phyloP scores from a whole-genome alignment of 2,888 invertebrate genomes.

The Dolomedes plantarius region DNA sequence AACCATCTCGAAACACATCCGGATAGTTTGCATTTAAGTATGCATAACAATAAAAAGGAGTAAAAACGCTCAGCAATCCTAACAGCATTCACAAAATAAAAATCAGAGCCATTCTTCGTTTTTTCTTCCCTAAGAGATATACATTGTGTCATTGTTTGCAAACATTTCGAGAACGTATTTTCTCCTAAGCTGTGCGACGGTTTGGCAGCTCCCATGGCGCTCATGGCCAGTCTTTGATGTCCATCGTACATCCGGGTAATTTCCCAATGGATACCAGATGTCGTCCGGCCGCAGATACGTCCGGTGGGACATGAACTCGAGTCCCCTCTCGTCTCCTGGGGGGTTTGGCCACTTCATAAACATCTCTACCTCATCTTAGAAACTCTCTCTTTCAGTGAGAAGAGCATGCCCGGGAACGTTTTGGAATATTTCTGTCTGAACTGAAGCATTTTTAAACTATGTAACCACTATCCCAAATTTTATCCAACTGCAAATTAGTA shows the following conservation, averaged over 20 bases:
- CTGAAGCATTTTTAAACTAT: no score
- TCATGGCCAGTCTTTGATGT: not conserved
- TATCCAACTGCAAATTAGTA: no score
- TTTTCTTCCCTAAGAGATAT: not conserved
- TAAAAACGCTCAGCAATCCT: no score
- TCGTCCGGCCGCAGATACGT: constrained; percentile 1
- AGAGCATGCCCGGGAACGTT: no score
- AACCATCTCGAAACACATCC: no score
- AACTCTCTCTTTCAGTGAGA: not conserved
- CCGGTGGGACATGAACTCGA: not conserved
- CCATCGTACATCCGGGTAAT: not conserved
- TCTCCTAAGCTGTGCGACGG: not conserved
- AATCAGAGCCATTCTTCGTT: not conserved
- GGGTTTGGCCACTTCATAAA: not conserved
- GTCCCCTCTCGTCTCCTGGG: not conserved
- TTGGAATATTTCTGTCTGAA: no score
- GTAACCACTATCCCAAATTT: no score
- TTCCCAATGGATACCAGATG: not conserved
- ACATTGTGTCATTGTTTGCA: not conserved
- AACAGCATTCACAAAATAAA: no score
- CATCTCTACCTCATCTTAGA: not conserved
- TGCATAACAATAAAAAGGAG: no score
- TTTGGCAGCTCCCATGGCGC: not conserved
- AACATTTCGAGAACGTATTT: not conserved
- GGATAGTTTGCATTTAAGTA: no score